Conservation (phyloP, 2,888 invertebrate genomes). For the Campopleginae sp. region DNA sequence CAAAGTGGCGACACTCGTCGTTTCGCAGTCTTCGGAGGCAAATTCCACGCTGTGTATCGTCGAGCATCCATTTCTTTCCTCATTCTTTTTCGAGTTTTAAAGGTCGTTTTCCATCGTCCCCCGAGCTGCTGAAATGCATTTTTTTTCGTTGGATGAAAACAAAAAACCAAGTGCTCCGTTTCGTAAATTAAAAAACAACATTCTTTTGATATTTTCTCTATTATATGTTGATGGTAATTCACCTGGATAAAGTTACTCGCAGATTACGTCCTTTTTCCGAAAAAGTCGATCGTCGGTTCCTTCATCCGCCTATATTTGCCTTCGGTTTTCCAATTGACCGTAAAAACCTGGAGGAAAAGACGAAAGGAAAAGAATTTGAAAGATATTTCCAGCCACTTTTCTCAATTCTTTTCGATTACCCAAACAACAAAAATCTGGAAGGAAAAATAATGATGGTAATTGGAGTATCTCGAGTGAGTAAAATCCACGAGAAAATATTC, state of each 20-base stretch:
- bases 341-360: accelerated
- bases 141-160: background rate
- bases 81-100: background rate
- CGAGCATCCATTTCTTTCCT: conserved; percentile 11
- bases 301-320: background rate
- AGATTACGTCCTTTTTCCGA: background rate
- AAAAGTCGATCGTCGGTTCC: background rate
- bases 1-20: conserved; percentile 10
- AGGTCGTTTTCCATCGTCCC: background rate
- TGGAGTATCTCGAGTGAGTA: too few relatives aligned
- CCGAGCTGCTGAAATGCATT: background rate
- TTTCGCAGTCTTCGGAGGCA: conserved; percentile 14
- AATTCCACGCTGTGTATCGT: conserved; percentile 5
- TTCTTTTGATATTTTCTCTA: background rate
- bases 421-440: background rate
- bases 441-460: too few relatives aligned
- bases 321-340: background rate
- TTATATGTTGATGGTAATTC: background rate
- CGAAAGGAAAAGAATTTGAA: too few relatives aligned
- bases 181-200: background rate
- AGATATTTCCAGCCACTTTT: background rate
- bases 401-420: background rate
- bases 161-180: background rate
- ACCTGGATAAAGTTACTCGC: background rate
- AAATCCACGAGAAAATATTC: too few relatives aligned